A percentile compares a stretch with the other conserved stretches of the same genome.
These are phyloP conservation scores for Rugalucina vietnamica DNA, from an alignment of 2,888 invertebrate genomes.

Conservation along the genomic window DNA sequence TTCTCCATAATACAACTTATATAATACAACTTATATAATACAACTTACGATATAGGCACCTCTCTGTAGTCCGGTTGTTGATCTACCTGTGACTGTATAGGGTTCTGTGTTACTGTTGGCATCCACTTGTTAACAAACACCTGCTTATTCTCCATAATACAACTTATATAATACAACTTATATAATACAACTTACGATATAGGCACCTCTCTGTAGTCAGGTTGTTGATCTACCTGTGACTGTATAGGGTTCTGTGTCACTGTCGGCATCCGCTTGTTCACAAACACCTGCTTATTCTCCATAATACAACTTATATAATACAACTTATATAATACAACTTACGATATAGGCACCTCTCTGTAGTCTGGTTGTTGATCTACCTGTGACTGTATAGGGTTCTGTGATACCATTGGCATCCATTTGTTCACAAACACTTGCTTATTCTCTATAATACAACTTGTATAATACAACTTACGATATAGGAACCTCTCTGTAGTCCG, in stretches of 20 bases:
- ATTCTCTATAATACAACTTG: no score
- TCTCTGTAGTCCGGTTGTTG: slow-evolving; percentile 84
- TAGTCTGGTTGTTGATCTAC: slow-evolving; percentile 83
- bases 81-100: slow-evolving; percentile 69
- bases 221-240: slow-evolving; percentile 72
- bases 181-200: slow-evolving; percentile 87
- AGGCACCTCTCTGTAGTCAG: slow-evolving; percentile 87
- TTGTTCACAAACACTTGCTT: slow-evolving; percentile 97
- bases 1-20: no score
- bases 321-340: no score
- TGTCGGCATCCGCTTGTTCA: slow-evolving; percentile 97
- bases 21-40: no score
- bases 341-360: slow-evolving; percentile 89
- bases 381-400: slow-evolving; percentile 72
- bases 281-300: slow-evolving; percentile 93
- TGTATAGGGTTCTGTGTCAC: slow-evolving; percentile 84
- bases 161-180: no score
- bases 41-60: slow-evolving; percentile 89
- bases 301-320: no score
- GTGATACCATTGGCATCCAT: slow-evolving; percentile 91
- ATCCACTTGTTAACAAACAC: slow-evolving; percentile 97
- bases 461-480: slow-evolving; percentile 89
- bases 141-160: slow-evolving; percentile 91
- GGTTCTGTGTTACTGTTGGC: slow-evolving; percentile 88
- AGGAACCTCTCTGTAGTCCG: slow-evolving; percentile 87